A percentile compares a stretch with the other conserved stretches of the same genome.
Conservation (phyloP, 2,888 invertebrate genomes). For the Cheilosia pagana region DNA sequence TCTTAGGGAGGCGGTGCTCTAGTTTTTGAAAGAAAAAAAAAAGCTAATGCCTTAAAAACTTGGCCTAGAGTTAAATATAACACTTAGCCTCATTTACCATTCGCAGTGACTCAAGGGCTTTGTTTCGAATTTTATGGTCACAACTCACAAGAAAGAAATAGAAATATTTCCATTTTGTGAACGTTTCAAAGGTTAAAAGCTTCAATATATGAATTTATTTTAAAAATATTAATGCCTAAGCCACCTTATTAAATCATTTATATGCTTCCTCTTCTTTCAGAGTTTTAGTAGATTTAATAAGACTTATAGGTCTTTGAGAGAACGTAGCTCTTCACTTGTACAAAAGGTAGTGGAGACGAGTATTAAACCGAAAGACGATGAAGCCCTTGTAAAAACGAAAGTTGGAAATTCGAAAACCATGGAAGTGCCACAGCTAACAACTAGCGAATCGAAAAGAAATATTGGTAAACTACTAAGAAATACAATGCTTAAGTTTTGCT, state of each 20-base stretch:
- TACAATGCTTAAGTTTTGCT: neutral
- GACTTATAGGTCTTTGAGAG: conserved; percentile 82
- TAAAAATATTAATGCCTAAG: no score
- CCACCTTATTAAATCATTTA: neutral
- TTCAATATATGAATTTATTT: no score
- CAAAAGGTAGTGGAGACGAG: conserved; percentile 79
- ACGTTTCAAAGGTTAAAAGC: no score
- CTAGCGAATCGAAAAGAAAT: conserved; percentile 82
- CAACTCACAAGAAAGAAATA: no score
- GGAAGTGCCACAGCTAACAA: conserved; percentile 80
- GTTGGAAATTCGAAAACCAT: conserved; percentile 65
- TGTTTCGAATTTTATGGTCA: no score
- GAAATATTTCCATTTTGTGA: no score
- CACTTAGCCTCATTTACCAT: no score
- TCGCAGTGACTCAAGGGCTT: no score
- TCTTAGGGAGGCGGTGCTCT: no score
- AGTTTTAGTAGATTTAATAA: conserved; percentile 82
- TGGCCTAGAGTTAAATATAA: no score
- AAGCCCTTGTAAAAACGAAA: conserved; percentile 21
- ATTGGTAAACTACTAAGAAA: conserved; percentile 78
- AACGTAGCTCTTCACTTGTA: conserved; percentile 81
- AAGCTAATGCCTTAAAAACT: no score
- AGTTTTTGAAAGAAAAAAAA: no score
- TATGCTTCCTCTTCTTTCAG: conserved; percentile 70
- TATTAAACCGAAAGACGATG: conserved; percentile 53